Evolutionary conservation across 2,888 invertebrate genomes (phyloP).

Genomic region (Allacma fusca): DNA sequence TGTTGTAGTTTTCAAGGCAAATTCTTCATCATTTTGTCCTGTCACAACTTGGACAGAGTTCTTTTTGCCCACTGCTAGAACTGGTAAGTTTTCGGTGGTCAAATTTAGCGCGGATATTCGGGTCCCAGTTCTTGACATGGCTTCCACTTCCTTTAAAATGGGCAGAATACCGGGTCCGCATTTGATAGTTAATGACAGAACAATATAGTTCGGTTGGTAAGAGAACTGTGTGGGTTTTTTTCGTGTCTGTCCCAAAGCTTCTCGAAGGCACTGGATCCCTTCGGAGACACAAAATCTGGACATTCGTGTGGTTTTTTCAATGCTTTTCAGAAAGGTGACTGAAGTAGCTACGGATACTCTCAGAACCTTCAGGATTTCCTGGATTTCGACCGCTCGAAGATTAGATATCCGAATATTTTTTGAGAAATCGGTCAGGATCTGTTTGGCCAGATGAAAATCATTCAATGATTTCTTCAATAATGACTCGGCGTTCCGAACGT

Average conservation of each 20-base stretch:
- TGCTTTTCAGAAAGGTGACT: slow-evolving; percentile 22
- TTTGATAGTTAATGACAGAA: slow-evolving; percentile 15
- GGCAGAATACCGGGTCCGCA: background rate
- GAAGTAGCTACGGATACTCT: slow-evolving; percentile 23
- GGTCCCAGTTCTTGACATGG: background rate
- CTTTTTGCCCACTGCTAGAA: too few species aligned
- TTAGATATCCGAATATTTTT: slow-evolving; percentile 17
- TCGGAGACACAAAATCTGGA: slow-evolving; percentile 37
- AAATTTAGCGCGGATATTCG: background rate
- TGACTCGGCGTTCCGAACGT: background rate
- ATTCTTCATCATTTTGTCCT: too few species aligned
- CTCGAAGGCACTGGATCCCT: slow-evolving; percentile 2
- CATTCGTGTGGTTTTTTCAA: slow-evolving; percentile 25
- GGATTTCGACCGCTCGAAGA: slow-evolving; percentile 10
- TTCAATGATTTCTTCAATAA: background rate
- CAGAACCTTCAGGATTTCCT: slow-evolving; percentile 25
- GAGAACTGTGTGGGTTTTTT: background rate
- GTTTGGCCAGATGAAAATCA: background rate
- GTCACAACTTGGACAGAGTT: too few species aligned
- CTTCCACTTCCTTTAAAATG: background rate
- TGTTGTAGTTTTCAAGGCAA: too few species aligned
- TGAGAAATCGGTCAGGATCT: background rate
- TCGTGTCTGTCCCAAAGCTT: background rate
- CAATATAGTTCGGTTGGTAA: slow-evolving; percentile 29
- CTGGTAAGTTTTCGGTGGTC: too few species aligned